Percentiles rank a stretch among this genome's conserved stretches.
phyloP scores from a whole-genome alignment of 2,888 invertebrate genomes.

The Scrobipalpa costella region DNA sequence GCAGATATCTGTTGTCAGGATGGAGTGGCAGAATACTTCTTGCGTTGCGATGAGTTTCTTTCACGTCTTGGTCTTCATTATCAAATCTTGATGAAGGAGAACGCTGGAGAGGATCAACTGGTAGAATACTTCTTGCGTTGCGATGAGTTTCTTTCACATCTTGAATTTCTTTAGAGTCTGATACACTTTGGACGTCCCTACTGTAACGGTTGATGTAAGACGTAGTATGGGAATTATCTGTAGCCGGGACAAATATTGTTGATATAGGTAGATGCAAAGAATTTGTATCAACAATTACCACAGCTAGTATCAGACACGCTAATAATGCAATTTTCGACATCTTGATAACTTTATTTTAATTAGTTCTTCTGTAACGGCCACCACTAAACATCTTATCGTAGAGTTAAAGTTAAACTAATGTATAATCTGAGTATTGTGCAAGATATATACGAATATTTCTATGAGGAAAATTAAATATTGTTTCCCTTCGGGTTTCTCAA shows the following conservation, averaged over 20 bases:
- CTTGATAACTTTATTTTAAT: neutral
- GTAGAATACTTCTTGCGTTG: constrained; percentile 11
- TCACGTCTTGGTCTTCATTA: neutral
- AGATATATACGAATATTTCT: neutral
- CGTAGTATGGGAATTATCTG: neutral
- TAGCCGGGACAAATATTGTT: neutral
- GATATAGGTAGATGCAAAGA: constrained; percentile 2
- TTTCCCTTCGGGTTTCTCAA: neutral
- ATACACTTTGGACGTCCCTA: neutral
- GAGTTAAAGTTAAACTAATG: neutral
- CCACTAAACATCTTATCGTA: neutral
- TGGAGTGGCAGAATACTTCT: constrained; percentile 8
- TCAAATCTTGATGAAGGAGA: neutral
- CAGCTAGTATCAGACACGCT: neutral
- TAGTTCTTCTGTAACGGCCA: neutral
- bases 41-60: neutral
- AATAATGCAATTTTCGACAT: neutral
- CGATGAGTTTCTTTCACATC: neutral
- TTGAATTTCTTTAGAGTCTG: neutral
- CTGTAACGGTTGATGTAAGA: neutral
- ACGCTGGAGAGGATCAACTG: neutral
- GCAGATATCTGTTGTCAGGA: neutral
- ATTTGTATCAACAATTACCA: neutral
- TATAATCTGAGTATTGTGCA: neutral
- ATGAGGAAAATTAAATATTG: neutral